A percentile compares a stretch with the other conserved stretches of the same genome.
phyloP scores from a whole-genome alignment of 2,888 invertebrate species.

The Sialis lutaria region DNA sequence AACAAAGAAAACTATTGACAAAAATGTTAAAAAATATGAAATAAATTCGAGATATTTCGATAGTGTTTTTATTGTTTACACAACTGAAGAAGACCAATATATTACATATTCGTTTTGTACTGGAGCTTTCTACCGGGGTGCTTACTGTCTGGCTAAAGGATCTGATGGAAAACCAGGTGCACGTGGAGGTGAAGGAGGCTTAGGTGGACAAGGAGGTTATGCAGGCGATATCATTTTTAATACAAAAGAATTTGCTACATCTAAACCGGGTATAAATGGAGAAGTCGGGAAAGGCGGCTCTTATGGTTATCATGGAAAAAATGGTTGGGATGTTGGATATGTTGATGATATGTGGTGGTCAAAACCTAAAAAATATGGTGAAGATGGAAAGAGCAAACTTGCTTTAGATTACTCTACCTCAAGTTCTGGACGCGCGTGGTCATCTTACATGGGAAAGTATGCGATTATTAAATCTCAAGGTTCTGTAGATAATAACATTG shows the following conservation, averaged over 20 bases:
- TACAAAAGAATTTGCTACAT: not conserved
- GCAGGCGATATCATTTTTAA: slow-evolving; percentile 10
- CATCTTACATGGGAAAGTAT: not conserved
- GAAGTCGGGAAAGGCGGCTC: slow-evolving; percentile 9
- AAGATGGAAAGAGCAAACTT: not conserved
- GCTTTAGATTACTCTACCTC: not conserved
- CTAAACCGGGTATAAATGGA: slow-evolving; percentile 8
- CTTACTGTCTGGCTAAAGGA: not conserved
- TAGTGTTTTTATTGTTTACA: not conserved
- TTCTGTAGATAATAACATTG: not conserved
- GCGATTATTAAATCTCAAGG: not conserved
- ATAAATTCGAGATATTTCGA: too few relatives aligned
- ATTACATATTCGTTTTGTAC: not conserved
- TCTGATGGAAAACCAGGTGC: slow-evolving; percentile 8
- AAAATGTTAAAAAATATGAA: too few relatives aligned
- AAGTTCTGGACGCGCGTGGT: slow-evolving; percentile 2
- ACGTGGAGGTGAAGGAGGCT: slow-evolving; percentile 8
- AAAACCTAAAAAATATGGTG: too few relatives aligned
- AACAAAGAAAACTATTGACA: too few relatives aligned
- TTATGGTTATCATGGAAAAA: slow-evolving; percentile 11
- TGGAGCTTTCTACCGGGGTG: not conserved
- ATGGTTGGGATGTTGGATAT: slow-evolving; percentile 12
- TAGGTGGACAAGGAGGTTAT: slow-evolving; percentile 10
- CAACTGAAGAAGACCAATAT: not conserved
- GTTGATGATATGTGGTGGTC: not conserved